Evolutionary conservation across 2,888 invertebrate species (phyloP).

Genomic region (Cryptus viduatorius): DNA sequence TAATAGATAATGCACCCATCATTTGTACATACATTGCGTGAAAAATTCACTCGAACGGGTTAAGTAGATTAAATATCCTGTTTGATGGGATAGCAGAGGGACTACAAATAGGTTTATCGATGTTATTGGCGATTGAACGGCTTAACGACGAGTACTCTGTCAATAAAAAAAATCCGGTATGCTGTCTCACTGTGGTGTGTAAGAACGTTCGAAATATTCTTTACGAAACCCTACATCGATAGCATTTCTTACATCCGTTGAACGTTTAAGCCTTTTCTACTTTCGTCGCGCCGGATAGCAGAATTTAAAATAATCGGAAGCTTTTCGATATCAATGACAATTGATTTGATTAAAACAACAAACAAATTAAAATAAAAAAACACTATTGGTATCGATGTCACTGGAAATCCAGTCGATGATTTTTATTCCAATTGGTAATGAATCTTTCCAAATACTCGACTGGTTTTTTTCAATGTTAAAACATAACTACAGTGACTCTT

Average conservation of each 20-base stretch:
- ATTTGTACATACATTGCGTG: slow-evolving; percentile 68
- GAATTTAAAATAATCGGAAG: slow-evolving; percentile 8
- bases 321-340: slow-evolving; percentile 36
- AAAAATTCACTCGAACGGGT: slow-evolving; percentile 58
- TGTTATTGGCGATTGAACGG: slow-evolving; percentile 60
- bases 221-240: slow-evolving; percentile 1
- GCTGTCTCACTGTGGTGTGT: slow-evolving; percentile 30
- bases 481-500: slow-evolving; percentile 48
- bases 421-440: slow-evolving; percentile 56
- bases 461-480: slow-evolving; percentile 51
- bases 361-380: slow-evolving; percentile 10
- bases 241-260: slow-evolving; percentile 37
- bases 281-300: slow-evolving; percentile 8
- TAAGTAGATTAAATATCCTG: slow-evolving; percentile 57
- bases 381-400: slow-evolving; percentile 23
- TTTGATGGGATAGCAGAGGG: slow-evolving; percentile 44
- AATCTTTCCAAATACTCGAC: slow-evolving; percentile 56
- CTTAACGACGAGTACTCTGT: slow-evolving; percentile 45
- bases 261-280: slow-evolving; percentile 33
- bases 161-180: slow-evolving; percentile 19
- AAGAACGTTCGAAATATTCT: slow-evolving; percentile 44
- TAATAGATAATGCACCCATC: slow-evolving; percentile 61
- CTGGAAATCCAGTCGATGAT: slow-evolving; percentile 38
- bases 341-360: not conserved
- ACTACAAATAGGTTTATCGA: slow-evolving; percentile 45